phyloP scores from a whole-genome alignment of 1,140 invertebrate genomes.

The Drosophila pruinosa region DNA sequence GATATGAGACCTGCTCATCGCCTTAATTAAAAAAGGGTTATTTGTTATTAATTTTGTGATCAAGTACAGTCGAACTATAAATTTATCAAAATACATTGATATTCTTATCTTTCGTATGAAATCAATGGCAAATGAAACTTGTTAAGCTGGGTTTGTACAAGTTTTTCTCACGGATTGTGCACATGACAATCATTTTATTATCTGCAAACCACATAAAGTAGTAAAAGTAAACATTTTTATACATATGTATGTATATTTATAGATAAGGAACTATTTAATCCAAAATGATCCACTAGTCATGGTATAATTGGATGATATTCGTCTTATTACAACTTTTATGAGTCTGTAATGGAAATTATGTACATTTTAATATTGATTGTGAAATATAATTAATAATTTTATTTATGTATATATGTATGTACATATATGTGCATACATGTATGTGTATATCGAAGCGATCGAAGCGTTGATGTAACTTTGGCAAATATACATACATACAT shows the following conservation, averaged over 20 bases:
- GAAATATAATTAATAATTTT: too few species aligned
- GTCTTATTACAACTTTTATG: too few species aligned
- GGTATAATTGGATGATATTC: background rate
- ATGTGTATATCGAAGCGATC: too few species aligned
- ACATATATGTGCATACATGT: too few species aligned
- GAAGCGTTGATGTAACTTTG: too few species aligned
- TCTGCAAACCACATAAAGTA: background rate
- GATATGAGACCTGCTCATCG: background rate
- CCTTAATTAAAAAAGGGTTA: too few species aligned
- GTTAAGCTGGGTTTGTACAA: background rate
- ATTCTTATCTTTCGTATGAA: background rate
- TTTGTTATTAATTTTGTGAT: background rate
- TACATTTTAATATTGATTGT: too few species aligned
- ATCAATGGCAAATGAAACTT: background rate
- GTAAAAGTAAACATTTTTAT: background rate
- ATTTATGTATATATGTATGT: too few species aligned
- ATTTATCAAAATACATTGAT: background rate
- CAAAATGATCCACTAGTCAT: background rate
- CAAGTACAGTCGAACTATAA: background rate
- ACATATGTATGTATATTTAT: background rate
- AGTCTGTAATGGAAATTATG: too few species aligned
- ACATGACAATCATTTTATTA: background rate
- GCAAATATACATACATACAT: too few species aligned
- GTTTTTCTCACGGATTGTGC: background rate
- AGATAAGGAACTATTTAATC: background rate